Evolutionary conservation across 2,888 invertebrate genomes (phyloP).

Genomic region (Cerastoderma edule): DNA sequence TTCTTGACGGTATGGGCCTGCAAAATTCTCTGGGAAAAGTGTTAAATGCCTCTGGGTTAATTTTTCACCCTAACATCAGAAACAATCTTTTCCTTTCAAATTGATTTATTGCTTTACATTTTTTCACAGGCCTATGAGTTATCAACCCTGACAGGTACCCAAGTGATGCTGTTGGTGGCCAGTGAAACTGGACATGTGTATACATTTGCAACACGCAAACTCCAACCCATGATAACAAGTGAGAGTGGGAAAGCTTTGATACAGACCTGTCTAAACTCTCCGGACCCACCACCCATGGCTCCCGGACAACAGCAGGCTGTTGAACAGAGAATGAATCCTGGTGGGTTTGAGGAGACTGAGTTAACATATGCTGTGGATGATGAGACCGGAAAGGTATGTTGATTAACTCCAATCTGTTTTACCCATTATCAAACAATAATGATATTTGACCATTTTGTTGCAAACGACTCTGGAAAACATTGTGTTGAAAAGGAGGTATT

Average conservation of each 20-base stretch:
- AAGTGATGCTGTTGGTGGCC: conserved; percentile 99
- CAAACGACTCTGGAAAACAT: too few species aligned
- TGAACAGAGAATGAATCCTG: conserved; percentile 98
- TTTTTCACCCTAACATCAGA: too few species aligned
- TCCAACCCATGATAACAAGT: conserved; percentile 99
- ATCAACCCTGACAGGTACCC: conserved; percentile 99
- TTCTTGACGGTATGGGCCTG: too few species aligned
- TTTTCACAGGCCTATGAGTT: conserved; percentile 96
- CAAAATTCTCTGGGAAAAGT: too few species aligned
- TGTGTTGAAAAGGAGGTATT: too few species aligned
- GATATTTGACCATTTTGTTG: neutral
- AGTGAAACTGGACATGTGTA: conserved; percentile 99
- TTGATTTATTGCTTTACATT: too few species aligned
- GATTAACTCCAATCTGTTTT: neutral
- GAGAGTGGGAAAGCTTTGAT: conserved; percentile 96
- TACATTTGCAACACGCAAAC: conserved; percentile 97
- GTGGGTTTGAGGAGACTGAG: conserved; percentile 99
- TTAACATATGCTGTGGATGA: conserved; percentile 90
- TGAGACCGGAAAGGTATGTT: conserved; percentile 84
- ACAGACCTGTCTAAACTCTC: conserved; percentile 99
- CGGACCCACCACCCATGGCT: conserved; percentile 88
- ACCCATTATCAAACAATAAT: neutral
- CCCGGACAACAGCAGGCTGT: conserved; percentile 84
- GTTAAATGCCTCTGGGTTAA: too few species aligned
- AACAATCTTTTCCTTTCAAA: too few species aligned